Evolutionary conservation across 2,888 invertebrate species (phyloP), one percentile per base, ranked within the genome.

Genomic region (Drosophila mimica): DNA sequence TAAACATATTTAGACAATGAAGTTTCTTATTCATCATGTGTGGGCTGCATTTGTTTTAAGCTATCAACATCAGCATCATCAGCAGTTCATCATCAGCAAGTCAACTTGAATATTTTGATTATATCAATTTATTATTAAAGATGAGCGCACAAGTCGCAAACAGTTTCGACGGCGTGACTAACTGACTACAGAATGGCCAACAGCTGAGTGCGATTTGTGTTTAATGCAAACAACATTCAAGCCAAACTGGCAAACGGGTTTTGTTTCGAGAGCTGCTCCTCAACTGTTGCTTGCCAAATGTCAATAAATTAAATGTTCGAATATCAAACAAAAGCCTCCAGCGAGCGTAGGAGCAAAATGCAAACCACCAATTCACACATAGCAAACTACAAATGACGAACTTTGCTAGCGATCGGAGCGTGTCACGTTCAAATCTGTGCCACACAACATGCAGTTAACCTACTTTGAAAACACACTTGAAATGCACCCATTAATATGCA

Each of bases 241-340:
- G 20, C 46, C 20, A 46, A 46, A 46, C 46, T 65, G 48, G 28
- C 54, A 75, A 88, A 84, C 83, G 53, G 72, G 89, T 89, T 86
- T 80, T 70, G 49, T 56, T 64, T 34, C 8, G 20, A 20, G 28
- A 7, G 20, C 20, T 46, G 20, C 20, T 20, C 63, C 72, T 76
- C 84, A 74, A 83, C 82, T 80, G 84, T 87, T 57, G 31, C 82
- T 89, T 57, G 57, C 57, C 40, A 57, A 57, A 57, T 89, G 84
- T 84, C 84, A 84, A 84, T 84, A 84, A 88, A 86, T 74, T 25
- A 78, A 84, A 84, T 82, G 65, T 87, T 46, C 57, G 63, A 81
- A 81, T 46, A 79, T 74, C 74, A 81, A 74, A 60, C 74, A 81
- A 74, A 76, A 73, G 70, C 83, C n/a, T 31, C n/a, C 31, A 52